Percentiles rank a stretch among this genome's conserved stretches.
These are phyloP conservation scores for Poecilus cupreus DNA, from an alignment of 2,888 invertebrate genomes.

Conservation along the genomic window DNA sequence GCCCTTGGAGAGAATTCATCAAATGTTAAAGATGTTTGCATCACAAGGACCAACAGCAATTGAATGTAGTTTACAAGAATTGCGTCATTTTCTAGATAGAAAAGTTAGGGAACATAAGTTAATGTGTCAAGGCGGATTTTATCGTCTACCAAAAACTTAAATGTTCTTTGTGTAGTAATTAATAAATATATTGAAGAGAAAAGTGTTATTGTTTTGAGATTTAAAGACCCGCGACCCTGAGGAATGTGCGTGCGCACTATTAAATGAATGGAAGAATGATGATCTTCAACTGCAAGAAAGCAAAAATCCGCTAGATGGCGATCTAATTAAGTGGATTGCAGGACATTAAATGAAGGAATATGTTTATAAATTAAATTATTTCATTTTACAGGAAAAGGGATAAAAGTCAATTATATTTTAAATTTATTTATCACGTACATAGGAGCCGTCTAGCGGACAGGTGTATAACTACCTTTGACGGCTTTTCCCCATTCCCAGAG, in stretches of 20 bases:
- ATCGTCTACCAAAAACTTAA: slow-evolving; percentile 85
- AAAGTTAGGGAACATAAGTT: slow-evolving; percentile 95
- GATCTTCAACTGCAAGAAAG: too few species aligned
- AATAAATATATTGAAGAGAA: neutral
- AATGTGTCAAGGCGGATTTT: slow-evolving; percentile 89
- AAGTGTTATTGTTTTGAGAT: neutral
- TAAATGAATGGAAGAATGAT: too few species aligned
- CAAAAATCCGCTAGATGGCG: too few species aligned
- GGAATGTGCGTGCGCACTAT: neutral
- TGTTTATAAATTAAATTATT: too few species aligned
- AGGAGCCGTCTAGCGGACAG: neutral
- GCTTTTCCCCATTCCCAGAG: neutral
- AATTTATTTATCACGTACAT: neutral
- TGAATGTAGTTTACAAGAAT: slow-evolving; percentile 91
- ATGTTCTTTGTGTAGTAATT: neutral
- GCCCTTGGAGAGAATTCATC: slow-evolving; percentile 93
- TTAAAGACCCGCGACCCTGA: neutral
- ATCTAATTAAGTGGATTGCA: too few species aligned
- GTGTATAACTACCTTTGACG: neutral
- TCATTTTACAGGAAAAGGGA: too few species aligned
- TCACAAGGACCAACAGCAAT: slow-evolving; percentile 91
- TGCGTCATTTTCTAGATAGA: slow-evolving; percentile 91
- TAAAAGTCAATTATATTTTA: too few species aligned
- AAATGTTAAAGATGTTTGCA: slow-evolving; percentile 97
- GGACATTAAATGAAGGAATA: too few species aligned